phyloP scores from a whole-genome alignment of 2,797 vertebrate species.

The Carapus acus region DNA sequence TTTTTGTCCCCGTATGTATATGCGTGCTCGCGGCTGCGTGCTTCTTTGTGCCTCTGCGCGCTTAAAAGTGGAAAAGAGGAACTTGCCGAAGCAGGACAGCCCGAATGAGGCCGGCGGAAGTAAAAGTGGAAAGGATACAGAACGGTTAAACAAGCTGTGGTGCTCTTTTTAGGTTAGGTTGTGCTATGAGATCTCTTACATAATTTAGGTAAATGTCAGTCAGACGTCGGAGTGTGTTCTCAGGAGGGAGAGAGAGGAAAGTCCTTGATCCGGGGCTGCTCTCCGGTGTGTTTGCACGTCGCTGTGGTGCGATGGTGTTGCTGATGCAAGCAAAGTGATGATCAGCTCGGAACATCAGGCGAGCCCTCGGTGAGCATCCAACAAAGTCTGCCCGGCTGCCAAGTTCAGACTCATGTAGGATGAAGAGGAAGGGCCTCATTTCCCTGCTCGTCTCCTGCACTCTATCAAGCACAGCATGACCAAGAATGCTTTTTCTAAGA shows the following conservation, averaged over 20 bases:
- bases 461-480: too few species aligned
- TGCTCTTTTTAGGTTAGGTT: neutral
- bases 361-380: conserved; percentile 25
- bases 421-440: too few species aligned
- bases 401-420: too few species aligned
- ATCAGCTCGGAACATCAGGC: too few species aligned
- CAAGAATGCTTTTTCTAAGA: too few species aligned
- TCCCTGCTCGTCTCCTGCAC: too few species aligned
- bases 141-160: conserved; percentile 1
- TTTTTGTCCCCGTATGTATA: conserved; percentile 1
- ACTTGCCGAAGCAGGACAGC: conserved; percentile 10
- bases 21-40: conserved; percentile 5
- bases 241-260: conserved; percentile 19
- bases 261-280: conserved; percentile 46
- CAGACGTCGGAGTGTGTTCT: neutral
- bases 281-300: conserved; percentile 43
- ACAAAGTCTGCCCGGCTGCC: too few species aligned
- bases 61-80: conserved; percentile 26
- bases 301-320: conserved; percentile 52
- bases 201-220: neutral
- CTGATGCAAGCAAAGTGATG: conserved; percentile 49
- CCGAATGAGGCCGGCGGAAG: conserved; percentile 10
- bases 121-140: conserved; percentile 1
- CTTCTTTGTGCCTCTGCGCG: conserved; percentile 23
- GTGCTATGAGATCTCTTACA: neutral